These are phyloP conservation scores for Microchrysa polita DNA, from an alignment of 2,888 invertebrate genomes.

Conservation along the genomic window DNA sequence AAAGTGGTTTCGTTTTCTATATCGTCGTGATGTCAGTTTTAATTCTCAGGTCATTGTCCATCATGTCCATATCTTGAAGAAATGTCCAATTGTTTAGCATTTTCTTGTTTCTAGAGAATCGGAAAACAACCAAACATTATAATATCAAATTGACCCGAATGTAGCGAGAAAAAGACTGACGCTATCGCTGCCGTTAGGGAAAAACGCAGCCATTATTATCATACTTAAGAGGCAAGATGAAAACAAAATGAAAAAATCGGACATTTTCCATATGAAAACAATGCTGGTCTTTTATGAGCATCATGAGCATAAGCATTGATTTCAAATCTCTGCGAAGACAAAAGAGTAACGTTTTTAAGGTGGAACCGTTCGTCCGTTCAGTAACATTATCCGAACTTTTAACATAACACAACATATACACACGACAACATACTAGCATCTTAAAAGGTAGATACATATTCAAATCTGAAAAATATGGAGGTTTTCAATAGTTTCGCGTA, in stretches of 20 bases:
- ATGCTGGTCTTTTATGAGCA: not conserved
- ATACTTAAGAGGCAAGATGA: conserved; percentile 3
- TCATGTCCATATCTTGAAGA: conserved; percentile 3
- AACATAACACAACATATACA: not conserved
- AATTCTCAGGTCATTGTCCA: not conserved
- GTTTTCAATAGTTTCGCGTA: conserved; percentile 6
- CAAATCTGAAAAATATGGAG: not conserved
- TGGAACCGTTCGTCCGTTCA: too few species aligned
- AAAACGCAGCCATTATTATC: not conserved
- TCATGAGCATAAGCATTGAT: too few species aligned
- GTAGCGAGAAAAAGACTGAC: not conserved
- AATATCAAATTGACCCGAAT: conserved; percentile 22
- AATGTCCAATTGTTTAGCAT: conserved; percentile 3
- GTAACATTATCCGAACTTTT: too few species aligned
- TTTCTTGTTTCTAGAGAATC: conserved; percentile 6
- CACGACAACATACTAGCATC: not conserved
- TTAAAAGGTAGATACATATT: not conserved
- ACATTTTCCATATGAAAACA: conserved; percentile 15
- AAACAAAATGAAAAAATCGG: conserved; percentile 32
- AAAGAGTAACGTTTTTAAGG: too few species aligned
- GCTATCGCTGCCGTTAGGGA: conserved; percentile 10
- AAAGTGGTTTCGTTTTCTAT: conserved; percentile 31
- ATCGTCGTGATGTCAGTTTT: conserved; percentile 12
- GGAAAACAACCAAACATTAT: conserved; percentile 19
- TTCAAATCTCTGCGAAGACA: too few species aligned